Conservation (phyloP, 2,113 vertebrate genomes). For the Stigmatopora argus region DNA sequence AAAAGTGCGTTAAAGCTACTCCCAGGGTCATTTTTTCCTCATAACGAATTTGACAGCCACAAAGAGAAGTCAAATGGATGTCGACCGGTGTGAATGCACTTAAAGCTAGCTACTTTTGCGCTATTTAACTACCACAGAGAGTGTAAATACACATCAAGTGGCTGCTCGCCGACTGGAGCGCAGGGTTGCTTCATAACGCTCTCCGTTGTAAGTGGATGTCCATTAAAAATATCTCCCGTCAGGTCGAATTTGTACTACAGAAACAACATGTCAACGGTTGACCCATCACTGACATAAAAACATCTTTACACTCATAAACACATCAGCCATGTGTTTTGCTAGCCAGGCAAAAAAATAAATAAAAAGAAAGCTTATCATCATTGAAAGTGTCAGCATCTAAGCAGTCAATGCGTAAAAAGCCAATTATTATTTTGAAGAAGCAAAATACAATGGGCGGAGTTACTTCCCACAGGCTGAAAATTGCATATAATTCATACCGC, state of each 20-base stretch:
- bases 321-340: neutral
- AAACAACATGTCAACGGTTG: neutral
- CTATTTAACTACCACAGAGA: neutral
- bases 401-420: neutral
- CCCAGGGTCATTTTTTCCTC: neutral
- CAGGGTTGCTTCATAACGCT: neutral
- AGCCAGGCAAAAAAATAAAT: neutral
- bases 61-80: neutral
- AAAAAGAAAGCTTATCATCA: neutral
- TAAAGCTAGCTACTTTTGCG: neutral
- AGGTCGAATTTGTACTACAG: neutral
- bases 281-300: neutral
- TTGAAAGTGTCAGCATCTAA: neutral
- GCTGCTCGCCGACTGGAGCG: neutral
- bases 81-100: neutral
- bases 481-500: conserved; percentile 50
- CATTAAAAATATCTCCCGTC: neutral
- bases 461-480: conserved; percentile 18
- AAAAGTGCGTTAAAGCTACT: too few species aligned
- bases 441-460: conserved; percentile 11
- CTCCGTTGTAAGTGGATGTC: neutral
- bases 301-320: neutral
- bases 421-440: conserved; percentile 16
- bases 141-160: neutral
- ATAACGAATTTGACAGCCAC: neutral